A percentile compares a stretch with the other conserved stretches of the same genome.
Conservation (phyloP, 2,113 vertebrate genomes). For the Micronisus gabar region DNA sequence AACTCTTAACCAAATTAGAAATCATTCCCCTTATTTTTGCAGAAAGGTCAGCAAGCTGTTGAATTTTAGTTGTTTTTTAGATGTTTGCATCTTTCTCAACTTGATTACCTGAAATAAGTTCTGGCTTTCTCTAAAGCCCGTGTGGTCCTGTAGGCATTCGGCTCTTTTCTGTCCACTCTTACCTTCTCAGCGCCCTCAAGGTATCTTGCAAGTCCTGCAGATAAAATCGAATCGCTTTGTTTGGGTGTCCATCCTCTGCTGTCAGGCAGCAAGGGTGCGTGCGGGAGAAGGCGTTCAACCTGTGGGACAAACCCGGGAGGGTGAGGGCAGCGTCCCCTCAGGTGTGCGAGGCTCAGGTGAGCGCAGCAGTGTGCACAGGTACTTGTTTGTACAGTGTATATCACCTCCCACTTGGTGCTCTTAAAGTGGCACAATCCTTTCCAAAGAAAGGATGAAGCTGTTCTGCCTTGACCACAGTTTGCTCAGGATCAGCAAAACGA, state of each 20-base stretch:
- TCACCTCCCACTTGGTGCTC: background rate
- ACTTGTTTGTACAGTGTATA: background rate
- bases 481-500: too few species aligned
- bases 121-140: background rate
- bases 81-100: background rate
- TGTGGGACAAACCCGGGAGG: background rate
- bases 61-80: background rate
- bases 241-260: background rate
- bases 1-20: background rate
- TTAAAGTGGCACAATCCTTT: conserved; percentile 19
- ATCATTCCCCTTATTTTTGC: background rate
- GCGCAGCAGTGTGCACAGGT: background rate
- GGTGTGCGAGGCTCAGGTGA: background rate
- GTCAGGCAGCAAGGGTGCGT: accelerated
- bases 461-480: background rate
- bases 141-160: background rate
- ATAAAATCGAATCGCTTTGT: accelerated
- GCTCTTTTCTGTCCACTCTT: background rate
- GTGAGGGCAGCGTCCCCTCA: background rate
- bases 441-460: background rate
- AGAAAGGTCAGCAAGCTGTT: background rate
- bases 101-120: background rate
- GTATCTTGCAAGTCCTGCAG: background rate
- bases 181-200: background rate
- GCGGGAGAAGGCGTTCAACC: background rate